Evolutionary conservation across 2,888 invertebrate genomes (phyloP), one percentile per base, ranked within the genome.

Genomic region (Hydriomena furcata): DNA sequence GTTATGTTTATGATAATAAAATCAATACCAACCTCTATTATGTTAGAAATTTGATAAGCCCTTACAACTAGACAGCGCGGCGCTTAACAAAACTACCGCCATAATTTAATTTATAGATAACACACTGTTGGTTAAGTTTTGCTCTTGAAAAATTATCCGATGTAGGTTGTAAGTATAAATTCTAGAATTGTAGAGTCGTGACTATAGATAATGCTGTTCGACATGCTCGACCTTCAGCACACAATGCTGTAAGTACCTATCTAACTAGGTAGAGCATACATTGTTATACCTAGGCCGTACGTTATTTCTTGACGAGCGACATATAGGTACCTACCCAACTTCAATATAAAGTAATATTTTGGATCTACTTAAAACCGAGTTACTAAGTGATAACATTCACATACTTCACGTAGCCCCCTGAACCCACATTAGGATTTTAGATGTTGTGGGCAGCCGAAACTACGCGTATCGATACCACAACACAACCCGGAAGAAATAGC

Each of bases 151-250:
- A 36, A 30, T 36, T 7, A 28, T 27, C 28, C 34, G n/a, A 13
- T 45, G 34, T 43, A 42, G 30, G 27, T n/a, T n/a, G n/a, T n/a
- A n/a, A n/a, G n/a, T n/a, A n/a, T n/a, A n/a, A 32, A 50, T 30
- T 37, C 20, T 31, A 45, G 53, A 59, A 55, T 54, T 50, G 52
- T 54, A 59, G 53, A 64, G 61, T 65, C 62, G 64, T 68, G 61
- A 65, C 63, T 64, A 65, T 69, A 65, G 61, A 63, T 65, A 49
- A 41, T 66, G 63, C 66, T 32, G 32, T 40, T 12, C 68, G 66
- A 76, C 75, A 75, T 79, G 69, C 58, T 60, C 66, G 86, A 82
- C 88, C 88, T 88, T 88, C 82, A 65, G 56, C 66, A 67, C 71
- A 86, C 81, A 84, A 85, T 85, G 78, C 77, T 71, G 61, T 67